Percentiles rank a stretch among this genome's conserved stretches.
These are phyloP conservation scores for Monochamus alternatus DNA, from an alignment of 2,888 invertebrate species.

Conservation along the genomic window DNA sequence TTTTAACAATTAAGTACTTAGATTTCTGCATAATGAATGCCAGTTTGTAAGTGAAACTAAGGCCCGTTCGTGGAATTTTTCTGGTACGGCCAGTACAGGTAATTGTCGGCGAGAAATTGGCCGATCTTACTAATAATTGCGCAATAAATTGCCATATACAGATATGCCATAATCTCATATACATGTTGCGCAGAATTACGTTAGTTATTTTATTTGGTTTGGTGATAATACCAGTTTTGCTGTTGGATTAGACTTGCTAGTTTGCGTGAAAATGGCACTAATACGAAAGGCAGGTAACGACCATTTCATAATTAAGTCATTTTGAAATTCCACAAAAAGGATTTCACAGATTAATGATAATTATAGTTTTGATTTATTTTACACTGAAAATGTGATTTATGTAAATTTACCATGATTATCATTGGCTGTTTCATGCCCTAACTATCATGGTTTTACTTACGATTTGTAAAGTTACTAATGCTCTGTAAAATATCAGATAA, in stretches of 20 bases:
- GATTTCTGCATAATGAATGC: conserved; percentile 15
- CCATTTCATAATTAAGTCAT: neutral
- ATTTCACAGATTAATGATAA: neutral
- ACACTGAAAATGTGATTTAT: no score
- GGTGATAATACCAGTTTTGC: neutral
- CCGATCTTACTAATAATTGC: conserved; percentile 17
- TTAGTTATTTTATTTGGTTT: conserved; percentile 8
- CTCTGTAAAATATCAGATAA: no score
- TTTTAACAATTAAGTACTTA: neutral
- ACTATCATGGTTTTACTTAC: no score
- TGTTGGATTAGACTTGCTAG: neutral
- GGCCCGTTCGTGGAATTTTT: neutral
- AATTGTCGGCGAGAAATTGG: conserved; percentile 17
- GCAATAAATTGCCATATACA: conserved; percentile 27
- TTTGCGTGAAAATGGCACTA: neutral
- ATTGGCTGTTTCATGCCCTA: no score
- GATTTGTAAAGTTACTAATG: no score
- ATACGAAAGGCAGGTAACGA: neutral
- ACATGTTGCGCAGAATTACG: conserved; percentile 1
- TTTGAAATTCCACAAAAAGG: neutral
- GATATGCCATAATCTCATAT: conserved; percentile 22
- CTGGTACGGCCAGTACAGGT: neutral
- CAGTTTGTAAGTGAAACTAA: conserved; percentile 3
- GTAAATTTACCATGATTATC: no score
- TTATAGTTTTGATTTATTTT: no score